Percentiles rank a stretch among this genome's conserved stretches.
Evolutionary conservation across 2,888 invertebrate genomes (phyloP).

Genomic region (Aphidoletes aphidimyza): DNA sequence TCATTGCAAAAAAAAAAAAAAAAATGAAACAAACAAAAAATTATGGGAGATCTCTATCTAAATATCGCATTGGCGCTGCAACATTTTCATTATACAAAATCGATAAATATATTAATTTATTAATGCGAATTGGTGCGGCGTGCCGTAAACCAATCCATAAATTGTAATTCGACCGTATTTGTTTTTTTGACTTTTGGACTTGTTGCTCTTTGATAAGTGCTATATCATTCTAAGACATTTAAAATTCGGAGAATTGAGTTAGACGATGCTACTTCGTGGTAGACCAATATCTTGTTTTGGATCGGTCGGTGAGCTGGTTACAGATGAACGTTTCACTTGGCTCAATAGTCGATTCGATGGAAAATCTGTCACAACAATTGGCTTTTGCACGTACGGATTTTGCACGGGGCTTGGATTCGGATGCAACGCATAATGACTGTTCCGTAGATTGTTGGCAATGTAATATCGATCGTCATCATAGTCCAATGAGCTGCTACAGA

Average conservation of each 20-base stretch:
- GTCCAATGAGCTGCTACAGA: conserved; percentile 7
- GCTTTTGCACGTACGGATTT: conserved; percentile 30
- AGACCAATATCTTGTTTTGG: conserved; percentile 43
- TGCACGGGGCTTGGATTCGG: conserved; percentile 47
- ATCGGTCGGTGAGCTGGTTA: background rate
- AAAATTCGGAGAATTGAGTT: background rate
- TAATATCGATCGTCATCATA: conserved; percentile 52
- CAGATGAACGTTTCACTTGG: conserved; percentile 27
- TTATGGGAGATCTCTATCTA: conserved; percentile 30
- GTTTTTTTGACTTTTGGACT: background rate
- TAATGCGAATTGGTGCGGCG: background rate
- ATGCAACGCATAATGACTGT: conserved; percentile 24
- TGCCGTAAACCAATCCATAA: too few relatives aligned
- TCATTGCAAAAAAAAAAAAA: too few relatives aligned
- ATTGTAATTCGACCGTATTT: background rate
- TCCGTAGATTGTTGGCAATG: conserved; percentile 24
- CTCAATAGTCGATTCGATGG: conserved; percentile 39
- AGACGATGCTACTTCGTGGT: conserved; percentile 52
- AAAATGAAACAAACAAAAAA: too few relatives aligned
- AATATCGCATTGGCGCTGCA: background rate
- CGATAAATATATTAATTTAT: conserved; percentile 32
- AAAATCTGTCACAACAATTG: conserved; percentile 21
- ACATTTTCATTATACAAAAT: background rate
- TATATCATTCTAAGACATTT: background rate
- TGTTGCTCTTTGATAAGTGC: conserved; percentile 22